Evolutionary conservation across 2,888 invertebrate species (phyloP).

Genomic region (Zygaena filipendulae): DNA sequence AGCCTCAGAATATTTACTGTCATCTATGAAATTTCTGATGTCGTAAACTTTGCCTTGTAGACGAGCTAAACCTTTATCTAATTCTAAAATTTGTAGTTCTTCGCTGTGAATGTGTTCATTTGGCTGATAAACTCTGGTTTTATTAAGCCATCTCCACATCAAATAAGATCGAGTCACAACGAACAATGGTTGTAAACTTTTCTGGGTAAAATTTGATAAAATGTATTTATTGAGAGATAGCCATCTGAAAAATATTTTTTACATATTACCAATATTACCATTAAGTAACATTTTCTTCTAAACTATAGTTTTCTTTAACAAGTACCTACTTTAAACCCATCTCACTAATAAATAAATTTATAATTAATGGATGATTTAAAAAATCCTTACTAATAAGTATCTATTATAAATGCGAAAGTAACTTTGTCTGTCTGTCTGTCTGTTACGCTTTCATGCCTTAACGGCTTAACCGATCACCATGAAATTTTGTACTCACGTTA

Average conservation of each 20-base stretch:
- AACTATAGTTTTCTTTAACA: no score
- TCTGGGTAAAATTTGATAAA: slow-evolving; percentile 19
- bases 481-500: no score
- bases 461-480: no score
- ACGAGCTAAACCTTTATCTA: slow-evolving; percentile 24
- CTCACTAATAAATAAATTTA: no score
- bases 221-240: slow-evolving; percentile 27
- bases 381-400: no score
- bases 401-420: no score
- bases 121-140: slow-evolving; percentile 24
- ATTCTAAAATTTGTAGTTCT: slow-evolving; percentile 19
- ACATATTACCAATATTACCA: no score
- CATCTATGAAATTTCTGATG: slow-evolving; percentile 32
- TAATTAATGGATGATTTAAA: no score
- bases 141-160: slow-evolving; percentile 25
- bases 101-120: slow-evolving; percentile 4
- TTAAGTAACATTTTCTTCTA: no score
- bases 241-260: slow-evolving; percentile 46
- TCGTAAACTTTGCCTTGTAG: slow-evolving; percentile 33
- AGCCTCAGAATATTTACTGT: slow-evolving; percentile 19
- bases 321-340: no score
- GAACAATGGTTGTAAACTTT: slow-evolving; percentile 25
- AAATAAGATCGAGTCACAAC: slow-evolving; percentile 28
- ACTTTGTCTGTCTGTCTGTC: no score
- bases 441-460: no score